These are phyloP conservation scores for Sminthopsis crassicaudata DNA, from an alignment of 2,113 vertebrate species.

Conservation along the genomic window DNA sequence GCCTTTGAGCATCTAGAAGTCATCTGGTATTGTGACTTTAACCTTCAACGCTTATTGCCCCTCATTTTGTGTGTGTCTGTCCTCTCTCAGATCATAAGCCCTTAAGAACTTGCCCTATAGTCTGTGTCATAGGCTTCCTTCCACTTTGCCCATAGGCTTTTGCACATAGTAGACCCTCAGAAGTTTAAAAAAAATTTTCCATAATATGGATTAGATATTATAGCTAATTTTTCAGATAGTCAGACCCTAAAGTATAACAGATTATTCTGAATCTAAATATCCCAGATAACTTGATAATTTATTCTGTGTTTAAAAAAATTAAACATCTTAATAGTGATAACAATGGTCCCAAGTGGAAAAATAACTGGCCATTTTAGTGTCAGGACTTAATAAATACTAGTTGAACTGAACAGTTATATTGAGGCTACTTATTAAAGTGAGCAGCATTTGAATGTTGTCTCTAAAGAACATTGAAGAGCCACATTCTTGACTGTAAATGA, in stretches of 20 bases:
- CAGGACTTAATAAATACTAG: background rate
- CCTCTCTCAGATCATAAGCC: background rate
- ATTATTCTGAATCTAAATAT: constrained; percentile 37
- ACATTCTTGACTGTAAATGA: too few species aligned
- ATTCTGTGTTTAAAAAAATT: background rate
- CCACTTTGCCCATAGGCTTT: background rate
- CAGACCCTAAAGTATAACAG: constrained; percentile 11
- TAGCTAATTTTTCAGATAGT: constrained; percentile 2
- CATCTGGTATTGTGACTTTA: background rate
- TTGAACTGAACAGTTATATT: background rate
- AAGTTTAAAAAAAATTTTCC: background rate
- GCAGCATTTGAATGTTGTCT: background rate
- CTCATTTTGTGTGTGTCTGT: too few species aligned
- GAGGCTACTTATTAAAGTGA: too few species aligned
- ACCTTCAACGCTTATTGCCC: background rate
- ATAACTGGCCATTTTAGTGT: background rate
- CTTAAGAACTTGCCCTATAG: constrained; percentile 23
- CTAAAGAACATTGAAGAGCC: background rate
- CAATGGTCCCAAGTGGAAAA: background rate
- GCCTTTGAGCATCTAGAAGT: background rate
- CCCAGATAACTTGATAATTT: constrained; percentile 16
- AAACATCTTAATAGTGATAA: background rate
- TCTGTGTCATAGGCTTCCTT: background rate
- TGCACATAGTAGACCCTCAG: background rate
- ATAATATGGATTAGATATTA: background rate